Evolutionary conservation across 2,113 vertebrate species (phyloP).

Genomic region (Pygoscelis antarcticus): DNA sequence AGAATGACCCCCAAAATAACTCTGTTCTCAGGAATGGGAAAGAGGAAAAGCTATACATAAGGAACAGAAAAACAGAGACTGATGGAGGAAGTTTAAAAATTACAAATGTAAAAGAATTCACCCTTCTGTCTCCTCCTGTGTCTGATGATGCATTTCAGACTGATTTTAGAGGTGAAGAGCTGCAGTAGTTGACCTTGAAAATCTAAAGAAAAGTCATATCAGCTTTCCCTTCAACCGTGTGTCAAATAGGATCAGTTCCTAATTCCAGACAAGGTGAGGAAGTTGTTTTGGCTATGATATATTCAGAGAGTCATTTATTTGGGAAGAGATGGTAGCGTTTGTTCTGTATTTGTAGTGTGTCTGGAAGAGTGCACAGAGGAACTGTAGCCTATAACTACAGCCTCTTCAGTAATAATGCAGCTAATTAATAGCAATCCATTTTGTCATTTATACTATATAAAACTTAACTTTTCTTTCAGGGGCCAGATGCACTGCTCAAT

Average conservation of each 20-base stretch:
- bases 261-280: neutral
- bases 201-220: neutral
- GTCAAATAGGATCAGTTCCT: neutral
- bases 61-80: neutral
- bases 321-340: neutral
- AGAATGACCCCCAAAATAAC: neutral
- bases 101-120: neutral
- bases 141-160: neutral
- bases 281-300: neutral
- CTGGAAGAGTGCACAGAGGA: neutral
- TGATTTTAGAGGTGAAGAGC: neutral
- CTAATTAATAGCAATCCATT: conserved; percentile 35
- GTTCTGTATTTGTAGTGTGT: neutral
- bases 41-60: neutral
- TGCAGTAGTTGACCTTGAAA: neutral
- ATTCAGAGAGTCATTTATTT: neutral
- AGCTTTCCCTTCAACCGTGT: neutral
- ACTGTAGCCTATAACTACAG: neutral
- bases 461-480: conserved; percentile 19
- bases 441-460: neutral
- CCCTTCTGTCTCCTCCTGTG: neutral
- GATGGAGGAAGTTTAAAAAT: neutral
- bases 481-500: neutral
- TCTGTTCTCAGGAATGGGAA: neutral
- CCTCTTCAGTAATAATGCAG: neutral